Base-by-base conservation (phyloP, 2,888 invertebrate species). In the Enchytraeus crypticus region DNA sequence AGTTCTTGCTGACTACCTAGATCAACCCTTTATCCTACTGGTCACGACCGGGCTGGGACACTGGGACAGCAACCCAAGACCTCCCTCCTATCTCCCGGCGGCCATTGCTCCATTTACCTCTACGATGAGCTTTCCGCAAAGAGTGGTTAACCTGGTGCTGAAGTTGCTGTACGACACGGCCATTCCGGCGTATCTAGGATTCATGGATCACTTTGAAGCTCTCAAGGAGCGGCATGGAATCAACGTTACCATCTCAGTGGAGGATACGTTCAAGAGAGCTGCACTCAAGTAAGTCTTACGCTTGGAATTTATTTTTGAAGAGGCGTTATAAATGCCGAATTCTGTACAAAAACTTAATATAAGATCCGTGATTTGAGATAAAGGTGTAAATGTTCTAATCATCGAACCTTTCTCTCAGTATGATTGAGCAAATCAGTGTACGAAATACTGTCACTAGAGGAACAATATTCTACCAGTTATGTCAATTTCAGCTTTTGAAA, bases 31-130 rank as follows among this genome's bases (percentile, higher is more conserved):
- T 56, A 61, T 66, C 21, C 62, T 63, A 0, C 49, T 67, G 33
- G 45, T 66, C 27, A 66, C 66, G 30, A 62, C 66, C 3, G 67
- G 57, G n/a, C 58, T 66, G 8, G 66, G 67, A 1, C 64, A 63
- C 57, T 64, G 51, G 51, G 66, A 67, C 33, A 61, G 61, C 26
- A 66, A 67, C 61, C 66, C 66, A 11, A 59, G 67, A 5, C 64
- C 60, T 0, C 67, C 67, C 11, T 64, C 66, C 38, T 67, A 67
- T 38, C 53, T 67, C 3, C 67, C 67, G 1, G 59, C 67, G 18
- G 53, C 63, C 51, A 63, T 65, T 18, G 54, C 67, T 0, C 60
- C 66, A 18, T 67, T 57, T 58, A 66, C 66, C 5, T 38, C 63
- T 21, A 27, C 61, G 4, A 67, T 67, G 67, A 53, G 54, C 53